Percentiles rank a stretch among this genome's conserved stretches.
Conservation (phyloP, 1,140 invertebrate genomes). For the Drosophila obscura region DNA sequence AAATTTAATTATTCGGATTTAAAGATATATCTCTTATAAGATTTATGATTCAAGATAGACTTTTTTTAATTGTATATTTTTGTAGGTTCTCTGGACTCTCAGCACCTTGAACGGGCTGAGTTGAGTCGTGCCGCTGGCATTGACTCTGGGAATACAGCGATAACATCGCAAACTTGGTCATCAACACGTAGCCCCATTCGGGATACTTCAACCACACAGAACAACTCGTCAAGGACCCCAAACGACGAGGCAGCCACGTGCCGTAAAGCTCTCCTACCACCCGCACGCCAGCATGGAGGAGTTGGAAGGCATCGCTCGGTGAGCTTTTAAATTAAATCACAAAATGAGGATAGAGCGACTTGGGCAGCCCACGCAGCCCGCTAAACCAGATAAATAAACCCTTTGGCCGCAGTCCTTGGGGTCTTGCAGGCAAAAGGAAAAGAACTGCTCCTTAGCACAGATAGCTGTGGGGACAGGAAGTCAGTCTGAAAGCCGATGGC, state of each 20-base stretch:
- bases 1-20: too few species aligned
- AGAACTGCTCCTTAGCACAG: conserved; percentile 32
- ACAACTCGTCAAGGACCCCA: conserved; percentile 31
- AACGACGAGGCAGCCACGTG: conserved; percentile 43
- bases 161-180: conserved; percentile 35
- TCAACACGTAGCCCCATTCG: conserved; percentile 71
- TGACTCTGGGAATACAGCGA: conserved; percentile 24
- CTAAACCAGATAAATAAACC: conserved; percentile 80
- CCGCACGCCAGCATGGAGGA: conserved; percentile 5
- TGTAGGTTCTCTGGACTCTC: too few species aligned
- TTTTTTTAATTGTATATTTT: too few species aligned
- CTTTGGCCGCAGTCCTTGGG: conserved; percentile 67
- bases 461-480: conserved; percentile 67
- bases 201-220: conserved; percentile 59
- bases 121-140: conserved; percentile 6
- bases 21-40: too few species aligned
- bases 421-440: conserved; percentile 30
- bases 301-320: conserved; percentile 14
- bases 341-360: conserved; percentile 72
- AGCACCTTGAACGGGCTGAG: too few species aligned
- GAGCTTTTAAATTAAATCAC: conserved; percentile 80
- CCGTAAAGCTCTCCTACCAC: conserved; percentile 28
- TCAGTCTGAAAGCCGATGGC: conserved; percentile 51
- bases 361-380: conserved; percentile 44
- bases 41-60: too few species aligned